Conservation (phyloP, 1,140 invertebrate species). For the Charaxes varanes region DNA sequence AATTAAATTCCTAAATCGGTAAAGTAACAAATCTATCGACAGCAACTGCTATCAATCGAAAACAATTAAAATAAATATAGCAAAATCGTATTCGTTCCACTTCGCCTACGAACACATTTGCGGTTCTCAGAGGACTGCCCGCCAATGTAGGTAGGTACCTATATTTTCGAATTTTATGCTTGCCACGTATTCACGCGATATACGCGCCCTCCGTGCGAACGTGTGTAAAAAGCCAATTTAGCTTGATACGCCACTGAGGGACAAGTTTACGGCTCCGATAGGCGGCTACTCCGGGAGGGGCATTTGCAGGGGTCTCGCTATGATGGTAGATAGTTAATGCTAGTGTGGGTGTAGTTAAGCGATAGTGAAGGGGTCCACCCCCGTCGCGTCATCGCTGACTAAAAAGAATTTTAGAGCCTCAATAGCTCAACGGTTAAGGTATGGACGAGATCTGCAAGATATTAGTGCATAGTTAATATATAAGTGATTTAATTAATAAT, state of each 20-base stretch:
- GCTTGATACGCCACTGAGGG: constrained; percentile 33
- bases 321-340: constrained; percentile 10
- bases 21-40: neutral
- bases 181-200: constrained; percentile 37
- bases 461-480: too few species aligned
- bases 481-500: too few species aligned
- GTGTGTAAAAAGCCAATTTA: constrained; percentile 42
- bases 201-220: constrained; percentile 22
- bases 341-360: constrained; percentile 57
- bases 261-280: constrained; percentile 20
- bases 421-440: too few species aligned
- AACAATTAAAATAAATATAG: constrained; percentile 51
- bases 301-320: constrained; percentile 24
- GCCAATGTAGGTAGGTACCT: constrained; percentile 52
- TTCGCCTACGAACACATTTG: constrained; percentile 60
- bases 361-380: constrained; percentile 58
- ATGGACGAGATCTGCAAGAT: too few species aligned
- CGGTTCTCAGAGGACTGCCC: constrained; percentile 49
- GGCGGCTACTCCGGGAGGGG: constrained; percentile 17
- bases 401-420: too few species aligned
- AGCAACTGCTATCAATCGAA: constrained; percentile 8
- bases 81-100: constrained; percentile 59
- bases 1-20: neutral
- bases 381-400: constrained; percentile 64
- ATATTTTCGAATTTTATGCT: constrained; percentile 70